Base-by-base conservation (phyloP, 2,888 invertebrate species). In the Eupithecia centaureata region DNA sequence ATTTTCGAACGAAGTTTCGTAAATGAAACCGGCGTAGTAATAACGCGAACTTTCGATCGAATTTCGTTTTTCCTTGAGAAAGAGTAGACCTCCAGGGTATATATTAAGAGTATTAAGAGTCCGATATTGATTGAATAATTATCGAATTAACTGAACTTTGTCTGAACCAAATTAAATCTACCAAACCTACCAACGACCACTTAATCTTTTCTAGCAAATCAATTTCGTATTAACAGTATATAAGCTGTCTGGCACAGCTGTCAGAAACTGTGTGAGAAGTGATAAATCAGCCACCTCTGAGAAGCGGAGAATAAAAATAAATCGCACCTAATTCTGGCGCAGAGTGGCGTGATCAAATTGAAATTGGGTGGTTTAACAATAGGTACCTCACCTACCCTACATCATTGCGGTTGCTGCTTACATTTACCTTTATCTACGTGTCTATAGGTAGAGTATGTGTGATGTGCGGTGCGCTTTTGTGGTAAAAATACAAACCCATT, bases 271-370 rank as follows among this genome's bases (percentile, higher is more conserved):
- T 77, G 79, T 77, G 77, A 77, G 76, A 77, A 64, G 76, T 78
- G 76, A 85, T 85, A 84, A 85, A 85, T 84, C 79, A 73, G 71
- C 47, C 70, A 75, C 22, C 57, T 57, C 57, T 18, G 18, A 56
- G 57, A 51, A 64, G 64, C 81, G 78, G 81, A 80, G 83, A 87
- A 86, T 86, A 84, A 82, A 83, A 86, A 86, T 87, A 86, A 86
- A 87, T 86, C 79, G 83, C 81, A 79, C 79, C 82, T 86, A 86
- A 87, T 87, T 85, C 85, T 74, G 77, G 78, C 78, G 79, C 78
- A 82, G 83, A 84, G 84, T 81, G 83, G 80, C 76, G 78, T 83
- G 81, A 84, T 84, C 83, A 86, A 86, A 86, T 86, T 87, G 87
- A 85, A 85, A 86, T 85, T 83, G 83, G 82, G 82, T 82, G 85